These are phyloP conservation scores for Lobophora halterata DNA, from an alignment of 2,888 invertebrate genomes.

Conservation along the genomic window DNA sequence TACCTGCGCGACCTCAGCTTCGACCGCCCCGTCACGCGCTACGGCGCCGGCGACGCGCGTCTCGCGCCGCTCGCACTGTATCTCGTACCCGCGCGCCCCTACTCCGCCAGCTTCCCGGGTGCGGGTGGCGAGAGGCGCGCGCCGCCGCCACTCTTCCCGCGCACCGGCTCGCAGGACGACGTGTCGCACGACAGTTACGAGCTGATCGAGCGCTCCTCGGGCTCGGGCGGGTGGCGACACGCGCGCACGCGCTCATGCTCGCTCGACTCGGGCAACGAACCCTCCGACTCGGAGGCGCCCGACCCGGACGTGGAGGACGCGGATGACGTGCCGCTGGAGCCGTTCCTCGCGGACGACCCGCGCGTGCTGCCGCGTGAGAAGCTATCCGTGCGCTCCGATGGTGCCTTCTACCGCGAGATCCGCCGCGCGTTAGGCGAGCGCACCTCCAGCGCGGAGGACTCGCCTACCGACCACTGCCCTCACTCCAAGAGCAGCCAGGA, in stretches of 20 bases:
- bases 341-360: constrained; percentile 90
- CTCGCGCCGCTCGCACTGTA: constrained; percentile 71
- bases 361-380: constrained; percentile 86
- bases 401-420: constrained; percentile 86
- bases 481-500: constrained; percentile 83
- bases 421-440: constrained; percentile 83
- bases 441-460: constrained; percentile 86
- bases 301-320: constrained; percentile 80
- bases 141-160: constrained; percentile 82
- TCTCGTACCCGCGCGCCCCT: no score
- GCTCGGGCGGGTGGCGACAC: constrained; percentile 52
- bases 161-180: constrained; percentile 90
- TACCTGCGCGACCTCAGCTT: constrained; percentile 90
- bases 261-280: constrained; percentile 88
- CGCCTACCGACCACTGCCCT: constrained; percentile 85
- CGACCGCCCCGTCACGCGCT: no score
- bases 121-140: constrained; percentile 85
- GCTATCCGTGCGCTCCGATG: constrained; percentile 86
- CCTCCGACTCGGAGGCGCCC: constrained; percentile 84
- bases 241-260: constrained; percentile 84
- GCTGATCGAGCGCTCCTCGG: constrained; percentile 85
- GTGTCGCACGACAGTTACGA: constrained; percentile 94
- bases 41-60: constrained; percentile 83
- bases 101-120: constrained; percentile 93
- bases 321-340: constrained; percentile 87